Percentiles rank a stretch among this genome's conserved stretches.
Conservation (phyloP, 2,888 invertebrate species). For the Orchesellides sinensis region DNA sequence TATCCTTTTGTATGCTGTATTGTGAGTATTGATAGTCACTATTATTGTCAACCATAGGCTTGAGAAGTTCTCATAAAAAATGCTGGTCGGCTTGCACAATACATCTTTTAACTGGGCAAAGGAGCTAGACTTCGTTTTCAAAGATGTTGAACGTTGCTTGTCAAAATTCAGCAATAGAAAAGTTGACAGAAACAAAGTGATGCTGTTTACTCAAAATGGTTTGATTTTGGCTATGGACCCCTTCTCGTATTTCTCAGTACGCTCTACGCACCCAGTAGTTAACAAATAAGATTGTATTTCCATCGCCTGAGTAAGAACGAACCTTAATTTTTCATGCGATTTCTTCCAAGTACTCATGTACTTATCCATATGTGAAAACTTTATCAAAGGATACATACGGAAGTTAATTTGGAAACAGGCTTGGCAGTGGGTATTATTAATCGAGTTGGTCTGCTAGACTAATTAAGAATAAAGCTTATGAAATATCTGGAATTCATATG, state of each 20-base stretch:
- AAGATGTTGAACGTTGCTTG: constrained; percentile 57
- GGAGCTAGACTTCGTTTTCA: too few species aligned
- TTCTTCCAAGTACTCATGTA: too few species aligned
- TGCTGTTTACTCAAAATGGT: neutral
- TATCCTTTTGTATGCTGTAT: neutral
- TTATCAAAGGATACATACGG: too few species aligned
- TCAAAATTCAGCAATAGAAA: constrained; percentile 67
- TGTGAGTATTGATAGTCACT: neutral
- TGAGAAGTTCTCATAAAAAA: neutral
- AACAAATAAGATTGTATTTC: neutral
- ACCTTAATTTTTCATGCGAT: too few species aligned
- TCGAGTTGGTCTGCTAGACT: too few species aligned
- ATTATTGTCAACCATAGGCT: neutral
- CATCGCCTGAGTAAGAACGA: too few species aligned
- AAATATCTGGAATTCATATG: too few species aligned
- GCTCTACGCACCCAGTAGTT: neutral
- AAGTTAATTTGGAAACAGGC: too few species aligned
- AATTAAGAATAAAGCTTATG: too few species aligned
- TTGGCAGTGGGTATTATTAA: too few species aligned
- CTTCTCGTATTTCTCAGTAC: constrained; percentile 31
- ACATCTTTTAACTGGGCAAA: constrained; percentile 4
- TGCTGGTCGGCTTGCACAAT: constrained; percentile 26
- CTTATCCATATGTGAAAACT: too few species aligned
- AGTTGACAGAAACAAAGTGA: constrained; percentile 31
- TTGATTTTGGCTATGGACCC: neutral